Evolutionary conservation across 2,113 vertebrate species (phyloP).

Genomic region (Trematomus loennbergii): DNA sequence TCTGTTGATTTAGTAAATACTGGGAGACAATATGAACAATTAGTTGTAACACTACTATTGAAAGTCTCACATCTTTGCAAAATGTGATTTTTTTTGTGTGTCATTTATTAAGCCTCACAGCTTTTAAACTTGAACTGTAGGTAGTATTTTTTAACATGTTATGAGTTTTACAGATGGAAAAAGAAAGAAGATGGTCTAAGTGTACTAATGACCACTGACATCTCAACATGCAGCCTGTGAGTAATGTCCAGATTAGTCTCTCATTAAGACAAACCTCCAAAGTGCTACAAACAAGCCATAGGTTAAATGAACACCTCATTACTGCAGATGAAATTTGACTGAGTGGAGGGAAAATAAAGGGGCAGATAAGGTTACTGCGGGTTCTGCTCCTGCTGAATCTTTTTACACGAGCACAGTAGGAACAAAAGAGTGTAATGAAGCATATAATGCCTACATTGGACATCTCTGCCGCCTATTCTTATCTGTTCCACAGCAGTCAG

Average conservation of each 20-base stretch:
- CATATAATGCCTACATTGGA: slow-evolving; percentile 74
- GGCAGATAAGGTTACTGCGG: slow-evolving; percentile 54
- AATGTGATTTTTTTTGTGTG: not conserved
- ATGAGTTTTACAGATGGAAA: not conserved
- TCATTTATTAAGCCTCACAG: not conserved
- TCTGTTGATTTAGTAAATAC: not conserved
- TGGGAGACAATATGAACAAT: not conserved
- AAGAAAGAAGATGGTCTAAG: not conserved
- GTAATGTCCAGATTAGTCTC: slow-evolving; percentile 3
- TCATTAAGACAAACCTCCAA: slow-evolving; percentile 17
- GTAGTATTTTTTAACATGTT: not conserved
- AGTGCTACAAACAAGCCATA: slow-evolving; percentile 13
- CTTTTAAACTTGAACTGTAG: not conserved
- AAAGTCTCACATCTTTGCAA: too few species aligned
- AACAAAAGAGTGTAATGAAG: slow-evolving; percentile 76
- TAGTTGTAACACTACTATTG: too few species aligned
- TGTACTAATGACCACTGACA: not conserved
- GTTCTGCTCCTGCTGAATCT: slow-evolving; percentile 43
- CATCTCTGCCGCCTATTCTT: slow-evolving; percentile 71
- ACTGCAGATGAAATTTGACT: slow-evolving; percentile 34
- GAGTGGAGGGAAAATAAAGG: slow-evolving; percentile 52
- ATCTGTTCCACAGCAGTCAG: slow-evolving; percentile 77
- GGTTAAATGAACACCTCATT: slow-evolving; percentile 43
- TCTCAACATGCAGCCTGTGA: not conserved
- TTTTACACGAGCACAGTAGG: slow-evolving; percentile 56